Base-by-base conservation (phyloP, 2,113 vertebrate species). In the Leiothrix lutea region DNA sequence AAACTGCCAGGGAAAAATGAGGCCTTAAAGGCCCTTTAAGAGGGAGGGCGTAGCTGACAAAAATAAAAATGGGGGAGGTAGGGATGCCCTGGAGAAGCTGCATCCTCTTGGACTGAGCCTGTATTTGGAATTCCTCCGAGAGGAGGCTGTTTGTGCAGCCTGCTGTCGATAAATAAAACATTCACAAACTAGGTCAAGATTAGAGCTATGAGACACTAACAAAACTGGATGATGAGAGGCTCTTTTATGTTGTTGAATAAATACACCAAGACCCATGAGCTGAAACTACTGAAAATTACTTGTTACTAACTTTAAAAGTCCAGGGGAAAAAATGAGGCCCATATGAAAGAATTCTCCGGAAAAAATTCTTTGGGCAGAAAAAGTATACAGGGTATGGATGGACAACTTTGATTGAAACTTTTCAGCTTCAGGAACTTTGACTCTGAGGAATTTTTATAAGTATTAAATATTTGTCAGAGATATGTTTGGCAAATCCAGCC, bases 141-240 rank as follows among this genome's bases (percentile, higher is more conserved):
- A 82, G 47, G 65, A 92, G 73, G 45, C 19, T 91, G 84, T 91
- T 94, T 92, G 89, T 4, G 1, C 80, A 94, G 81, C 54, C 54
- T 1, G 1, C 64, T 93, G 75, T 45, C 3, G 3, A 90, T 80
- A 88, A 94, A 95, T 86, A 86, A 93, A 96, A 96, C 57, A 88
- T 90, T 67, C 62, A 73, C 75, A 93, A 93, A 93, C 54, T 90
- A 88, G 90, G 75, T 95, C 92, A 96, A 95, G 90, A 96, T 92
- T 80, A 94, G 87, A 95, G 90, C 91, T 87, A 57, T 57, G 65
- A 95, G 66, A 85, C 89, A 82, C 78, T 82, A 87, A 88, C 81
- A 96, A 70, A 92, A 87, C 58, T 61, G 54, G 38, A 88, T 91
- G 89, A 88, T 70, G 74, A 90, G 78, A 88, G 78, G 47, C 51